Conservation (phyloP, 2,888 invertebrate genomes). For the Rhodophaea formosa region DNA sequence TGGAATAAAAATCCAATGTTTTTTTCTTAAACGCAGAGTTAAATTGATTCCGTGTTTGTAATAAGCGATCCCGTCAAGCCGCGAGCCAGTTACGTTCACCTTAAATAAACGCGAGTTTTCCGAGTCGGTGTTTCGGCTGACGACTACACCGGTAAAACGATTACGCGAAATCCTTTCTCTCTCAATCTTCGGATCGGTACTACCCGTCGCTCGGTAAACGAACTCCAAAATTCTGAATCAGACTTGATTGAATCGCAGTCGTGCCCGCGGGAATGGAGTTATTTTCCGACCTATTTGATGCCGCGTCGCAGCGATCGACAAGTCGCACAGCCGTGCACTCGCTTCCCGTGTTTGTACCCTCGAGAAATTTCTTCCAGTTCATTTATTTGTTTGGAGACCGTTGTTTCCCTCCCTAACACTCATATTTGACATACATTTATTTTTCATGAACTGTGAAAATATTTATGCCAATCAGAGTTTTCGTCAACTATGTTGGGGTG, state of each 20-base stretch:
- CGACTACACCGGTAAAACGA: slow-evolving; percentile 39
- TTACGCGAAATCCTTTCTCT: slow-evolving; percentile 48
- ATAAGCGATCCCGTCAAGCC: neutral
- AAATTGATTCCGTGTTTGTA: neutral
- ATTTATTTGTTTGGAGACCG: slow-evolving; percentile 70
- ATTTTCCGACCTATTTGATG: slow-evolving; percentile 78
- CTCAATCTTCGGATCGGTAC: slow-evolving; percentile 54
- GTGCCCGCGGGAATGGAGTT: slow-evolving; percentile 73
- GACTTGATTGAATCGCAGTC: slow-evolving; percentile 76
- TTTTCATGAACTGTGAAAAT: slow-evolving; percentile 48
- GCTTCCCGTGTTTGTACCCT: slow-evolving; percentile 62
- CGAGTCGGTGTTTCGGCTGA: slow-evolving; percentile 6
- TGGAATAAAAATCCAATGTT: too few relatives aligned
- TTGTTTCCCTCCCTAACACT: slow-evolving; percentile 56
- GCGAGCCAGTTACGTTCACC: neutral
- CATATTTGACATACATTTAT: slow-evolving; percentile 47
- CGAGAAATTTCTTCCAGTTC: slow-evolving; percentile 74
- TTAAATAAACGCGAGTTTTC: slow-evolving; percentile 13
- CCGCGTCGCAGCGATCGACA: slow-evolving; percentile 52
- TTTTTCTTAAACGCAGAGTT: too few relatives aligned
- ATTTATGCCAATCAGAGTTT: slow-evolving; percentile 26
- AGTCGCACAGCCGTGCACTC: slow-evolving; percentile 46
- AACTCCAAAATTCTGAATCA: slow-evolving; percentile 77
- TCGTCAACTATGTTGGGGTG: neutral
- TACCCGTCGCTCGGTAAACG: slow-evolving; percentile 67